Conservation (phyloP, 1,140 invertebrate species). For the Cephus cinctus region DNA sequence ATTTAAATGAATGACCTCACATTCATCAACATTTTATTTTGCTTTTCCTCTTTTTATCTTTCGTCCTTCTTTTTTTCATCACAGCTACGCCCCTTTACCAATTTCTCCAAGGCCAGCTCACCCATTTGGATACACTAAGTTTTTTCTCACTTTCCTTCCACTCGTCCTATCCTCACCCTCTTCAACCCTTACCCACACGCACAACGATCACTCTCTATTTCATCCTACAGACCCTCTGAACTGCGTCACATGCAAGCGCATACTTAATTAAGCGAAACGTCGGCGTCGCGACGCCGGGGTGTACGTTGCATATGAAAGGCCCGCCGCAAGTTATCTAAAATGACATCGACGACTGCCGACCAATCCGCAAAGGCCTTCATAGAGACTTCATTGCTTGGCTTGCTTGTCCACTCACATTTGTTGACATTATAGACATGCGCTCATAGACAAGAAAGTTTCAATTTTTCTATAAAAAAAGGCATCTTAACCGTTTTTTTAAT, state of each 20-base stretch:
- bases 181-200: no score
- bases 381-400: slow-evolving; percentile 4
- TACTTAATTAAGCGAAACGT: background rate
- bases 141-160: slow-evolving; percentile 4
- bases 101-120: slow-evolving; percentile 12
- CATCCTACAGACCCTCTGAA: no score
- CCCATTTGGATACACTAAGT: slow-evolving; percentile 10
- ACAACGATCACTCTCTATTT: no score
- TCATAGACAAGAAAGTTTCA: no score
- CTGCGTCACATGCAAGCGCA: no score
- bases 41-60: slow-evolving; percentile 16
- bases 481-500: no score
- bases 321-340: slow-evolving; percentile 52
- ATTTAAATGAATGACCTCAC: slow-evolving; percentile 44
- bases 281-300: no score
- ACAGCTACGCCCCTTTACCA: slow-evolving; percentile 1
- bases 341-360: slow-evolving; percentile 46
- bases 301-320: slow-evolving; percentile 28
- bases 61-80: no score
- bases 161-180: slow-evolving; percentile 2
- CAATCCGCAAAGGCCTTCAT: slow-evolving; percentile 24
- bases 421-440: no score
- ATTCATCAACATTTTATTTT: slow-evolving; percentile 40
- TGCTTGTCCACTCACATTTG: no score
- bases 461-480: no score